Conservation (phyloP, 2,113 vertebrate genomes). For the western clawed frog (Xenopus tropicalis) region UCB_Xtro_10.0 CM004451.2:80936001-80936500, state of each 20-base stretch:
- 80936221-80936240: constrained; percentile 18
- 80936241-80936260: constrained; percentile 13
- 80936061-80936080: constrained; percentile 3
- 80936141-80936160: background rate
- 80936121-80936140: constrained; percentile 12
- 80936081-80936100: constrained; percentile 4
- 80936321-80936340: constrained; percentile 1
- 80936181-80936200: background rate
- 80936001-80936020: constrained; percentile 74
- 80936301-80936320: constrained; percentile 28
- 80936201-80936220: constrained; percentile 28
- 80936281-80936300: too few relatives aligned
- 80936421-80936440: background rate
- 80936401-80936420: background rate
- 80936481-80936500: too few relatives aligned
- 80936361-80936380: background rate
- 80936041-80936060: constrained; percentile 38
- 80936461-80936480: too few relatives aligned
- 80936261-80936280: background rate
- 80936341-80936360: background rate
- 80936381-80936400: background rate
- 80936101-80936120: constrained; percentile 20
- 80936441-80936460: background rate
- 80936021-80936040: constrained; percentile 74
- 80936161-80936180: background rate